These are phyloP conservation scores for Empis stercorea DNA, from an alignment of 2,888 invertebrate genomes.

Conservation along the genomic window DNA sequence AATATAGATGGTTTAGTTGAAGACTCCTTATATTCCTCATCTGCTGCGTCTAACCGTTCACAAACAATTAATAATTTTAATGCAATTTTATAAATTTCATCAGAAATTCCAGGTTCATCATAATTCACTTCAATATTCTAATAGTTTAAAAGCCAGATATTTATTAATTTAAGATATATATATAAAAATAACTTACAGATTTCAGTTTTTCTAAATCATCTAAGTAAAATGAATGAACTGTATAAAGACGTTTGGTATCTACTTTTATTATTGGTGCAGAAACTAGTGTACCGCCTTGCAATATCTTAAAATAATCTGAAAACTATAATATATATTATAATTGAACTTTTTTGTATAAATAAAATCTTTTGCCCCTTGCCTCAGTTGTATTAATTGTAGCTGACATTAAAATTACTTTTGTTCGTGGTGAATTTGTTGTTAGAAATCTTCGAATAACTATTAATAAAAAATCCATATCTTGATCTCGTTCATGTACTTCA, in stretches of 20 bases:
- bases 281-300: constrained; percentile 13
- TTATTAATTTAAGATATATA: constrained; percentile 2
- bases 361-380: too few relatives aligned
- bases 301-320: constrained; percentile 26
- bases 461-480: constrained; percentile 83
- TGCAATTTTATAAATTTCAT: constrained; percentile 48
- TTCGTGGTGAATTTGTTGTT: constrained; percentile 45
- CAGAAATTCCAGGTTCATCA: constrained; percentile 43
- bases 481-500: constrained; percentile 87
- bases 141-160: too few relatives aligned
- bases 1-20: constrained; percentile 52
- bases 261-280: constrained; percentile 46
- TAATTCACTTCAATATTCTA: constrained; percentile 39
- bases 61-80: constrained; percentile 46
- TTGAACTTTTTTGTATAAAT: not conserved
- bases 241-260: constrained; percentile 40
- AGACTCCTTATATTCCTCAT: constrained; percentile 24
- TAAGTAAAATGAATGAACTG: constrained; percentile 50
- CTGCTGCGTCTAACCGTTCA: constrained; percentile 35
- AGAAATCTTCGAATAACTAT: constrained; percentile 69
- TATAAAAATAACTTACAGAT: constrained; percentile 32
- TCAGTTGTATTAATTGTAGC: constrained; percentile 70
- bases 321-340: constrained; percentile 18
- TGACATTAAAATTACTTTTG: constrained; percentile 80
- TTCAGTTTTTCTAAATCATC: constrained; percentile 38